Conservation (phyloP, 2,888 invertebrate genomes). For the Drosophila subsilvestris region DNA sequence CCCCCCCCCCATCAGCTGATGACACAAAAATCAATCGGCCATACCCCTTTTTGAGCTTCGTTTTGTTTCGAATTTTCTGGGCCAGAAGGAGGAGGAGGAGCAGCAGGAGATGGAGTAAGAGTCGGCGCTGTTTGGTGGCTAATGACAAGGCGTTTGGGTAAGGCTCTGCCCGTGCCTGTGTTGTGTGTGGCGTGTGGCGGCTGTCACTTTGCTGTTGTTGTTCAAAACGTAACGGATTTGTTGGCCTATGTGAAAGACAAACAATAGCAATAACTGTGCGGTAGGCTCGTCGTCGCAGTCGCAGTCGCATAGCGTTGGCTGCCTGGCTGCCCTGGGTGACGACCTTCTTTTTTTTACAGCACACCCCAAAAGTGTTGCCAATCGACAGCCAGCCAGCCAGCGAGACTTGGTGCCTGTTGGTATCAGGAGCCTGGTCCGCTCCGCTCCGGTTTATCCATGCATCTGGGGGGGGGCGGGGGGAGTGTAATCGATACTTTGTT, state of each 20-base stretch:
- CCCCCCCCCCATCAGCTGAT: constrained; percentile 15
- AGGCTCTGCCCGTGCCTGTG: background rate
- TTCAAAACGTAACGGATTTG: constrained; percentile 43
- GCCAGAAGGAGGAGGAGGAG: constrained; percentile 47
- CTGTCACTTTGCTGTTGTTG: constrained; percentile 45
- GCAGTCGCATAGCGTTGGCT: constrained; percentile 9
- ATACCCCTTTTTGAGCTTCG: constrained; percentile 6
- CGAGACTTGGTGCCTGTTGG: constrained; percentile 36
- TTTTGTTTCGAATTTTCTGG: constrained; percentile 75
- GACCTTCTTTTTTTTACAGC: constrained; percentile 64
- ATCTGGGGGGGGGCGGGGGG: constrained; percentile 22
- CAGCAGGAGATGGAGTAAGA: background rate
- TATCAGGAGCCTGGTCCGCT: constrained; percentile 51
- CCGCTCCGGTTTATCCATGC: background rate
- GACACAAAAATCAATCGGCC: constrained; percentile 61
- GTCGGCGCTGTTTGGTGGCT: constrained; percentile 4
- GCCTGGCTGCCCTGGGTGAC: constrained; percentile 28
- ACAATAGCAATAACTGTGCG: constrained; percentile 62
- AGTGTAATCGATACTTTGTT: constrained; percentile 64
- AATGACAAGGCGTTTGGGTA: constrained; percentile 20
- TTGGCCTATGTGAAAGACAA: constrained; percentile 60
- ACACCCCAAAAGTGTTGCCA: constrained; percentile 54
- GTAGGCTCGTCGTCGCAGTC: constrained; percentile 55
- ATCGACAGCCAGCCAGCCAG: constrained; percentile 38
- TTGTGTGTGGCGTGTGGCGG: constrained; percentile 19